These are phyloP conservation scores for Heliconius charithonia DNA, from an alignment of 2,888 invertebrate genomes.

Conservation along the genomic window DNA sequence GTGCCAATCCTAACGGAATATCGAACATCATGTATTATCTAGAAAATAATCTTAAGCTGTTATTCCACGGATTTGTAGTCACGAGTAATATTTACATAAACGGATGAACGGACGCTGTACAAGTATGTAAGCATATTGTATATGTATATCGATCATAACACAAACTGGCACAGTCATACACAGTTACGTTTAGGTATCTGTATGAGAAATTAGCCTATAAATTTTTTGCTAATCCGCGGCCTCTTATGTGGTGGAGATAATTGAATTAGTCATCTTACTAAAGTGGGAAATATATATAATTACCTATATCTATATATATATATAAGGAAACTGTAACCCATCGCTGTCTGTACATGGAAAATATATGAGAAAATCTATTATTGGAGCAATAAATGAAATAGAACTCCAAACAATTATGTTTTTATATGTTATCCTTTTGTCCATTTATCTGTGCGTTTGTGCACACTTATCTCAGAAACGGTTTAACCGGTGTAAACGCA, in stretches of 20 bases:
- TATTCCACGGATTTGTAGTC: conserved; percentile 45
- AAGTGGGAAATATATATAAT: not conserved
- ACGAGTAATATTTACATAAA: conserved; percentile 50
- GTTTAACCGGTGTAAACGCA: too few relatives aligned
- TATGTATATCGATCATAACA: conserved; percentile 42
- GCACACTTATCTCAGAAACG: too few relatives aligned
- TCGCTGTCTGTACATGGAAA: too few relatives aligned
- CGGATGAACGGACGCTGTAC: conserved; percentile 42
- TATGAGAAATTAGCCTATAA: not conserved
- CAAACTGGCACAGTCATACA: conserved; percentile 24
- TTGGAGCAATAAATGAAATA: too few relatives aligned
- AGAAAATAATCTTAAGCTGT: conserved; percentile 30
- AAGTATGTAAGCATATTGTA: not conserved
- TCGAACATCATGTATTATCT: conserved; percentile 11
- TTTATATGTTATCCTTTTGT: too few relatives aligned
- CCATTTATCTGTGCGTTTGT: too few relatives aligned
- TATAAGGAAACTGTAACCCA: too few relatives aligned
- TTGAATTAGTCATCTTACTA: not conserved
- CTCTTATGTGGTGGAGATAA: not conserved
- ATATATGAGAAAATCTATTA: too few relatives aligned
- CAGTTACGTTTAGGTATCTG: not conserved
- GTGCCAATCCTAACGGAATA: conserved; percentile 22
- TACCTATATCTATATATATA: not conserved
- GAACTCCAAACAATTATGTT: too few relatives aligned
- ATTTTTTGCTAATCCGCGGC: conserved; percentile 14